Conservation (phyloP, 2,113 vertebrate genomes). For the Bos taurus region DNA sequence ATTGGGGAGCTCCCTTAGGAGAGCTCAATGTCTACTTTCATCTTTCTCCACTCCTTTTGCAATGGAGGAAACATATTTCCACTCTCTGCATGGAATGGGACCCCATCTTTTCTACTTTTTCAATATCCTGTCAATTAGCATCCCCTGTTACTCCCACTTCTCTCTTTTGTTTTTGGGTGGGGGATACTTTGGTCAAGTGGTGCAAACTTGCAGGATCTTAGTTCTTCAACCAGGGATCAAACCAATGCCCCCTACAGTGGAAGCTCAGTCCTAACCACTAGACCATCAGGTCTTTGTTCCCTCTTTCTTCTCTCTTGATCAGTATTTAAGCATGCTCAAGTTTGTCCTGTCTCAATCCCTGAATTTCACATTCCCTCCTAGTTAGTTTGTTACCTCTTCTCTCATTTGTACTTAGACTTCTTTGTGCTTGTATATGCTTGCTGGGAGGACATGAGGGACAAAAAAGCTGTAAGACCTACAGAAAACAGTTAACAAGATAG, state of each 20-base stretch:
- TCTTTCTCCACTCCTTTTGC: not conserved
- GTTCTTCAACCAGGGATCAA: not conserved
- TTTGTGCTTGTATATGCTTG: not conserved
- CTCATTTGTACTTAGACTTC: not conserved
- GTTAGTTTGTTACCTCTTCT: not conserved
- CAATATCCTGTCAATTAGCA: not conserved
- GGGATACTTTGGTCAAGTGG: not conserved
- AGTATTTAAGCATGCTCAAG: not conserved
- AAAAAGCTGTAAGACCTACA: not conserved
- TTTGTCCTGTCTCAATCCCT: not conserved
- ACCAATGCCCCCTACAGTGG: not conserved
- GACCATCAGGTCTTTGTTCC: not conserved
- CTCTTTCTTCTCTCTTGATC: not conserved
- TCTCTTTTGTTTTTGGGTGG: not conserved
- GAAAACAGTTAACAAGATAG: not conserved
- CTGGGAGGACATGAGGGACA: not conserved
- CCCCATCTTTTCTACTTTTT: not conserved
- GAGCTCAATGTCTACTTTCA: not conserved
- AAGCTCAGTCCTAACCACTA: not conserved
- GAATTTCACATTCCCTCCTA: not conserved
- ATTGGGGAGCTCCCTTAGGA: not conserved
- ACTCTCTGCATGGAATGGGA: not conserved
- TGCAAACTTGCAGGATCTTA: not conserved
- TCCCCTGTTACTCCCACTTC: not conserved
- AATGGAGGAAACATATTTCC: not conserved